These are phyloP conservation scores for Dioctria rufipes DNA, from an alignment of 2,888 invertebrate genomes.

Conservation along the genomic window DNA sequence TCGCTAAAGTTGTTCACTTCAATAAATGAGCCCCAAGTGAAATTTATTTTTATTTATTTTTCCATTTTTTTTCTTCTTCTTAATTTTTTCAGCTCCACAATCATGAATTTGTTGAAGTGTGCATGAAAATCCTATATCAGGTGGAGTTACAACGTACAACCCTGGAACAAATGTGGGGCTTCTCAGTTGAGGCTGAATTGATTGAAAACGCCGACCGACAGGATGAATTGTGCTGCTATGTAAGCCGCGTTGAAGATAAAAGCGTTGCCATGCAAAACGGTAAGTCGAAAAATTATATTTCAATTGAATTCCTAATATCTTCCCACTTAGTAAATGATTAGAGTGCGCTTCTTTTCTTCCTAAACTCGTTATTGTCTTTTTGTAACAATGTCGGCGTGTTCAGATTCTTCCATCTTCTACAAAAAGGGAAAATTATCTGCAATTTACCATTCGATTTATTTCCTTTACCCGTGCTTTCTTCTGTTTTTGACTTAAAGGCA, in stretches of 20 bases:
- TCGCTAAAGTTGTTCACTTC: conserved; percentile 27
- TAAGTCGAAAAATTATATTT: conserved; percentile 71
- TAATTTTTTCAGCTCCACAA: conserved; percentile 82
- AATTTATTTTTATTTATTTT: conserved; percentile 40
- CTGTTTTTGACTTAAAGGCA: conserved; percentile 8
- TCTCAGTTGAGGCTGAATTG: conserved; percentile 96
- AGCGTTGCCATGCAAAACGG: conserved; percentile 97
- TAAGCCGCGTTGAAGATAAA: conserved; percentile 95
- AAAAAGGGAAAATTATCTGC: conserved; percentile 39
- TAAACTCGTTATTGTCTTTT: conserved; percentile 26
- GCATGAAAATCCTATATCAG: conserved; percentile 97
- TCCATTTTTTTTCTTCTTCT: conserved; percentile 59
- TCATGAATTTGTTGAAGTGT: conserved; percentile 95
- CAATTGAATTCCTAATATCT: conserved; percentile 20
- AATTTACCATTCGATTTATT: conserved; percentile 55
- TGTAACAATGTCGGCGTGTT: background rate
- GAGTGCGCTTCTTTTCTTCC: conserved; percentile 1
- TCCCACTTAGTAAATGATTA: conserved; percentile 33
- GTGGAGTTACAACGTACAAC: conserved; percentile 92
- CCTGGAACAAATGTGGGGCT: conserved; percentile 97
- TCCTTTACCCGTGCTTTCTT: conserved; percentile 15
- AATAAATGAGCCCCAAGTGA: conserved; percentile 1
- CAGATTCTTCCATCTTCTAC: conserved; percentile 1
- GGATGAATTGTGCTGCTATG: conserved; percentile 97
- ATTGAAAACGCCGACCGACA: conserved; percentile 96